These are phyloP conservation scores for Charaxes varanes DNA, from an alignment of 1,140 invertebrate genomes.

Conservation along the genomic window DNA sequence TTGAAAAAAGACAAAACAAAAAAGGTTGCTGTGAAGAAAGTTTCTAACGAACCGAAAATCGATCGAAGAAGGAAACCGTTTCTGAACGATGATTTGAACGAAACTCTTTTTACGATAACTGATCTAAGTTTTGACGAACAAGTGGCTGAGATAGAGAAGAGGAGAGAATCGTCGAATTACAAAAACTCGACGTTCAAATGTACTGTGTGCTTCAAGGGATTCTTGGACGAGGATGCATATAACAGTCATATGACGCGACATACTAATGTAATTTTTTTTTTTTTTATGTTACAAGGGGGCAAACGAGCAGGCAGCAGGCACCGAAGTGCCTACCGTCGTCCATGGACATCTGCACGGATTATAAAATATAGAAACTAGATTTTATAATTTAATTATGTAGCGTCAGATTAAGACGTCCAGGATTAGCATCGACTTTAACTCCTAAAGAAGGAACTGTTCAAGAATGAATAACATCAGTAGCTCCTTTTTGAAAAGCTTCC, in stretches of 20 bases:
- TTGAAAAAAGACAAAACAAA: conserved; percentile 26
- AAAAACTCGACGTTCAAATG: conserved; percentile 54
- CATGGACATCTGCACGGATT: background rate
- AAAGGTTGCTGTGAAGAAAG: conserved; percentile 20
- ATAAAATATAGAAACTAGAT: too few relatives aligned
- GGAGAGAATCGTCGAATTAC: conserved; percentile 47
- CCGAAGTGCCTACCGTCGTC: too few relatives aligned
- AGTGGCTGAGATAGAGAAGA: conserved; percentile 47
- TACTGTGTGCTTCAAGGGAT: conserved; percentile 52
- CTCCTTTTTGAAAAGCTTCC: too few relatives aligned
- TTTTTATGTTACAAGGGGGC: too few relatives aligned
- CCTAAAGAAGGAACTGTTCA: too few relatives aligned
- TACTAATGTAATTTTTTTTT: conserved; percentile 43
- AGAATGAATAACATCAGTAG: too few relatives aligned
- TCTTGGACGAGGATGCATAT: conserved; percentile 56
- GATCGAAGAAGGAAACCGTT: conserved; percentile 53
- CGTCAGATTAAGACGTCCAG: too few relatives aligned
- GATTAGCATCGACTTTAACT: too few relatives aligned
- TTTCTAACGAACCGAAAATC: conserved; percentile 38
- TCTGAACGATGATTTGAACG: conserved; percentile 53
- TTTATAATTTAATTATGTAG: too few relatives aligned
- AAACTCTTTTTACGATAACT: conserved; percentile 51
- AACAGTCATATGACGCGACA: conserved; percentile 49
- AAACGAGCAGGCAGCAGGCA: too few relatives aligned
- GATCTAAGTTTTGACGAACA: conserved; percentile 52